Evolutionary conservation across 2,888 invertebrate species (phyloP).

Genomic region (Andrena camellia): DNA sequence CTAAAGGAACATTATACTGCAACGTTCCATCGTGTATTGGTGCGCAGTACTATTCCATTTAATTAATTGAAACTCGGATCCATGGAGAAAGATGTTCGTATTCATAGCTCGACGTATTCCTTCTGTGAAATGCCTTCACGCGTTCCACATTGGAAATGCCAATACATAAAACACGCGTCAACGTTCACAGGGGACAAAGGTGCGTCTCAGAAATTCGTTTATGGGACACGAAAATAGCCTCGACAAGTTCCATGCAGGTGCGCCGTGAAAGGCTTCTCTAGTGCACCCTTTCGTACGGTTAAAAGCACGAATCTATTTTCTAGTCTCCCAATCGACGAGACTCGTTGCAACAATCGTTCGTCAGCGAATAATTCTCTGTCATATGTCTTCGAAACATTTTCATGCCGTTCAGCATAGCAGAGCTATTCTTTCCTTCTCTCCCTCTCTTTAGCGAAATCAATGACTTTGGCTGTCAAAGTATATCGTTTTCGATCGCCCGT

Average conservation of each 20-base stretch:
- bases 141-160: not conserved
- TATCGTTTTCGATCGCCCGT: slow-evolving; percentile 6
- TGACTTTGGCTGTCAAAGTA: not conserved
- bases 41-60: too few relatives aligned
- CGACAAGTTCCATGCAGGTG: not conserved
- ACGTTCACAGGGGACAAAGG: not conserved
- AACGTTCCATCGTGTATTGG: too few relatives aligned
- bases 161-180: slow-evolving; percentile 2
- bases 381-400: too few relatives aligned
- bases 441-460: not conserved
- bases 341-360: too few relatives aligned
- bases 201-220: not conserved
- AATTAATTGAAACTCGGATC: too few relatives aligned
- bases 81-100: not conserved
- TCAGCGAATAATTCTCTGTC: too few relatives aligned
- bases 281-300: not conserved
- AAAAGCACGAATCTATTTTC: not conserved
- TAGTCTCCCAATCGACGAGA: not conserved
- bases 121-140: not conserved
- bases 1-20: too few relatives aligned
- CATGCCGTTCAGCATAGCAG: not conserved
- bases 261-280: not conserved
- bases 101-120: not conserved
- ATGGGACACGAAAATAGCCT: not conserved
- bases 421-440: not conserved